Evolutionary conservation across 2,113 vertebrate species (phyloP), one percentile per base, ranked within the genome.

Genomic region (Poecilia latipinna): DNA sequence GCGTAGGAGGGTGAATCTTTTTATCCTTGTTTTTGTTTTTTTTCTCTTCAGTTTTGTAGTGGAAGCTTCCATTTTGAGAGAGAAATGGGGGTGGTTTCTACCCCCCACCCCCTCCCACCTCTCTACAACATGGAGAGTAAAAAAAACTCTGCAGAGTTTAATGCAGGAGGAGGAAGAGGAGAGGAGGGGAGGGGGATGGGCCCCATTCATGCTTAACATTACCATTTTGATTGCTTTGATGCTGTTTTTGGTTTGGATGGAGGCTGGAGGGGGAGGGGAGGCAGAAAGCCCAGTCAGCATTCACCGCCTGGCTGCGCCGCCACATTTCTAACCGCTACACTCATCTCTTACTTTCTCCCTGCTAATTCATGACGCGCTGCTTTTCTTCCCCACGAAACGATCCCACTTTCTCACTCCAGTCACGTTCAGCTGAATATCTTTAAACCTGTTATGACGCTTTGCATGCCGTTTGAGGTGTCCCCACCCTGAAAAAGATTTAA

Each of bases 211-310:
- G 96, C 95, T 94, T 91, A 94, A 95, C 96, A 98, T 98, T 98
- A 95, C 97, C 97, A 97, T 98, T 98, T 97, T 98, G 97, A 98
- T 98, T 96, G 97, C 97, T 97, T 96, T 96, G 97, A 96, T 96
- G 97, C 96, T 96, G 95, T 96, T 97, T 99, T 95, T 96, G 95
- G 95, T 95, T 93, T 93, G 95, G 94, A 95, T 94, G 95, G 95
- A 42, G 12, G 39, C 0, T 11, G 39, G 95, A 96, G 95, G 92
- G 91, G 90, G 77, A 37, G 74, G 73, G 75, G 79, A 69, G 85
- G 82, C 74, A 94, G 95, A 94, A 95, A 94, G 91, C 94, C 92
- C 94, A 94, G 93, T 96, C 95, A 93, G 95, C 94, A 92, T 90
- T 91, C 95, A 90, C 89, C 90, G 95, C 95, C 94, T 94, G 93